Conservation (phyloP, 92 coral and sea anemone genomes). For the Hydrozoanthus gracilis region DNA sequence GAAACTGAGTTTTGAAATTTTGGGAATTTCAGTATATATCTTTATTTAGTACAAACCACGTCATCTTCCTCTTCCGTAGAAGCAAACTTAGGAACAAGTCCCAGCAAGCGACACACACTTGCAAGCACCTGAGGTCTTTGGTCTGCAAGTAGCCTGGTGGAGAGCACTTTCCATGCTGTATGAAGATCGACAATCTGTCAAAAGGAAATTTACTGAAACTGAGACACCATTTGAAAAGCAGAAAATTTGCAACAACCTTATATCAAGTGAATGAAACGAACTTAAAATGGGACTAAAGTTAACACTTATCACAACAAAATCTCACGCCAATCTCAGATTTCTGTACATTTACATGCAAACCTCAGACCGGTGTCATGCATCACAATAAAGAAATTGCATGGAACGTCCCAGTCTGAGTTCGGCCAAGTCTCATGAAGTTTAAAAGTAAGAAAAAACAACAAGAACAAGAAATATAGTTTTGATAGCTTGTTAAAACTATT, state of each 20-base stretch:
- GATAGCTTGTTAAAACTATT: too few relatives aligned
- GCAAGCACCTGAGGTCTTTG: constrained; percentile 78
- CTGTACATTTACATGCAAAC: too few relatives aligned
- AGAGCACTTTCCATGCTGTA: constrained; percentile 87
- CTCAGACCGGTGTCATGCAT: too few relatives aligned
- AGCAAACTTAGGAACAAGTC: constrained; percentile 75
- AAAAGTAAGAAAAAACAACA: too few relatives aligned
- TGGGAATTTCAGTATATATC: neutral
- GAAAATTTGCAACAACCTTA: neutral
- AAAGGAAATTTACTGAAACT: too few relatives aligned
- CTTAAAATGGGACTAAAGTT: too few relatives aligned
- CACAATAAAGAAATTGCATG: too few relatives aligned
- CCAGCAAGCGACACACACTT: constrained; percentile 81
- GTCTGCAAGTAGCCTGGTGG: constrained; percentile 70
- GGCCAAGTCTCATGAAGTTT: too few relatives aligned
- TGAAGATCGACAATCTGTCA: constrained; percentile 86
- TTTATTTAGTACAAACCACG: constrained; percentile 50
- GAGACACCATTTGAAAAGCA: neutral
- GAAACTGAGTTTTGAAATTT: neutral
- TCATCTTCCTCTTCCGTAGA: constrained; percentile 71
- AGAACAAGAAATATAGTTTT: too few relatives aligned
- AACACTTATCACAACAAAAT: neutral
- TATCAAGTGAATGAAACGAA: too few relatives aligned
- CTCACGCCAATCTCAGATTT: neutral
- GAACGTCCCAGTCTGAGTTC: too few relatives aligned